These are phyloP conservation scores for Hydropsyche betteni DNA, from an alignment of 2,888 invertebrate species.

Conservation along the genomic window DNA sequence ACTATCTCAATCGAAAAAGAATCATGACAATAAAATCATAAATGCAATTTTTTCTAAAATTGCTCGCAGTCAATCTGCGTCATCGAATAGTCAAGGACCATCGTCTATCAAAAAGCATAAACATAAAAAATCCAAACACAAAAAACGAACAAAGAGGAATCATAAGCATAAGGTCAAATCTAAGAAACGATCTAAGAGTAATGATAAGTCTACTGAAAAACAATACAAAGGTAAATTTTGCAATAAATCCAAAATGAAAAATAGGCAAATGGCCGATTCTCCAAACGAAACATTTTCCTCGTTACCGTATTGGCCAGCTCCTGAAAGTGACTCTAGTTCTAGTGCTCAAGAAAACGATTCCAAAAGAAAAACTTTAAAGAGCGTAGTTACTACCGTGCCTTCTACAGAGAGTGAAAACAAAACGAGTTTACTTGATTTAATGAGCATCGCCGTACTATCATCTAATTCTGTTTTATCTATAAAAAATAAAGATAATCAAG, in stretches of 20 bases:
- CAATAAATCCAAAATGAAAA: slow-evolving; percentile 42
- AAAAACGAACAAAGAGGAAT: slow-evolving; percentile 36
- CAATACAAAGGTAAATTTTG: slow-evolving; percentile 30
- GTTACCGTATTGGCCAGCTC: neutral
- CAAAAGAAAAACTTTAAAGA: slow-evolving; percentile 23
- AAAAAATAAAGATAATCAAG: slow-evolving; percentile 26
- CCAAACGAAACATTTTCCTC: slow-evolving; percentile 9
- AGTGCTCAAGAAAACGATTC: neutral
- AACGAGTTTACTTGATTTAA: slow-evolving; percentile 39
- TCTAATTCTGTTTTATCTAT: slow-evolving; percentile 42
- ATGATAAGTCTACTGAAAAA: slow-evolving; percentile 41
- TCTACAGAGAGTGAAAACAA: neutral
- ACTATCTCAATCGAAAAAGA: neutral
- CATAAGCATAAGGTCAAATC: slow-evolving; percentile 43
- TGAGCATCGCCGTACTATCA: slow-evolving; percentile 40
- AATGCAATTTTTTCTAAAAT: neutral
- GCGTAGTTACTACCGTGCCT: slow-evolving; percentile 16
- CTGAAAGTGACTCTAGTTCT: neutral
- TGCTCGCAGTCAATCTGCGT: neutral
- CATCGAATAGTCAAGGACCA: slow-evolving; percentile 30
- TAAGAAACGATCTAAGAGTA: slow-evolving; percentile 44
- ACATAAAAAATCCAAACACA: slow-evolving; percentile 42
- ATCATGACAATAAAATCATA: slow-evolving; percentile 11
- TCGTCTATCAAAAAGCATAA: slow-evolving; percentile 33
- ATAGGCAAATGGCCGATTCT: slow-evolving; percentile 17